A percentile compares a stretch with the other conserved stretches of the same genome.
Conservation (phyloP, 2,797 vertebrate genomes). For the Knipowitschia caucasica region DNA sequence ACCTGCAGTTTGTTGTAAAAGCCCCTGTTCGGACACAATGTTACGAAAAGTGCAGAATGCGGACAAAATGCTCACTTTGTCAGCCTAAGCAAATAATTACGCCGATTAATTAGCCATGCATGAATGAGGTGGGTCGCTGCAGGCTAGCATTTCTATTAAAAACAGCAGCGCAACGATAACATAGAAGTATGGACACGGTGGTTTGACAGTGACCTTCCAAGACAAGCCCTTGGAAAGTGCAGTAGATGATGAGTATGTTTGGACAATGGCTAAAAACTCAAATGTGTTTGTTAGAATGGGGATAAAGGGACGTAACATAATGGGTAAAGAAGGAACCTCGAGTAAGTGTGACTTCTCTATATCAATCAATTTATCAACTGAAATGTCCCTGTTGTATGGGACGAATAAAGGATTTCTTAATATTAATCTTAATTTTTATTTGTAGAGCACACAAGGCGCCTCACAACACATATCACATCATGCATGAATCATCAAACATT, state of each 20-base stretch:
- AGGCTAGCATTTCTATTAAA: conserved; percentile 71
- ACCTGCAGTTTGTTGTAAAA: conserved; percentile 38
- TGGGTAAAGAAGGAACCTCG: no score
- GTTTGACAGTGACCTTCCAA: conserved; percentile 57
- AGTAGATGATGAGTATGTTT: conserved; percentile 15
- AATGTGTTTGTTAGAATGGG: no score
- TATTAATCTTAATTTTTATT: no score
- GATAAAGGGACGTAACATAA: no score
- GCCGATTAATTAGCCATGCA: conserved; percentile 78
- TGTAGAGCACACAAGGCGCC: no score
- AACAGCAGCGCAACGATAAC: conserved; percentile 65
- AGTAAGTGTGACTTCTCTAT: no score
- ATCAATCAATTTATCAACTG: no score
- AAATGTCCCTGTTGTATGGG: no score
- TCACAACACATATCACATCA: no score
- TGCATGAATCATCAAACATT: no score
- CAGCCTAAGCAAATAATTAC: conserved; percentile 81
- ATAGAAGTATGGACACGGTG: conserved; percentile 56
- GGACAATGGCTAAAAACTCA: conserved; percentile 3
- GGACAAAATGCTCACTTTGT: conserved; percentile 76
- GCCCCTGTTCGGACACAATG: conserved; percentile 67
- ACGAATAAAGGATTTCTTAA: no score
- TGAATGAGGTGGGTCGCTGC: conserved; percentile 73
- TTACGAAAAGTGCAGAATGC: conserved; percentile 72
- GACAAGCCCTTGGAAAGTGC: conserved; percentile 40